Evolutionary conservation across 1,140 invertebrate species (phyloP), one percentile per base, ranked within the genome.

Genomic region (Drosophila bipectinata): DNA sequence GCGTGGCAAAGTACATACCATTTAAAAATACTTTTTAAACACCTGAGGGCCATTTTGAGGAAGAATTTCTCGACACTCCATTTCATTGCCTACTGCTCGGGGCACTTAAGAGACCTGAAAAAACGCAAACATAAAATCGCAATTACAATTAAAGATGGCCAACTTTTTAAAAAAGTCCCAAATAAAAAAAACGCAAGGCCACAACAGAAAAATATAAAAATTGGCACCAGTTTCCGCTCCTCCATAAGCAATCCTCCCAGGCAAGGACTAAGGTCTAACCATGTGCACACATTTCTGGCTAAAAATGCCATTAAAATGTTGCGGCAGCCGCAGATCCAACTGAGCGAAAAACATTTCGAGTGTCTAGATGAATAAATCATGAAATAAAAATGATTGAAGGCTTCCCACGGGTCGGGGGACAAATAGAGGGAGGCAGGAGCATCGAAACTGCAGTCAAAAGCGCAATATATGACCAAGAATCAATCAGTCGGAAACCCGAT

Each of bases 351-450:
- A 73, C 64, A 67, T 71, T 85, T 66, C 68, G 64, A 76, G 66
- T 82, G 79, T 76, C 69, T 61, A 57, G 56, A 71, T 87, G 69
- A 87, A 85, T 85, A 85, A 87, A 78, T 87, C 61, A 87, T 85
- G 78, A 68, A 82, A 87, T 76, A 81, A 82, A 87, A 87, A 82
- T 85, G 82, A 85, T 82, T 87, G 82, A 85, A 62, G 78, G 78
- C 32, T 39, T 69, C 55, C 15, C 55, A 55, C 14, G 8, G 14
- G 14, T 41, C 32, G 21, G 14, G 41, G 18, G 49, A 34, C 28
- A 21, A 15, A 6, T 9, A 14, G 41, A 9, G 41, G 7, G 15
- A 15, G 21, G 9, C 12, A 6, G 9, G 18, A 0, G n/a, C 14
- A 18, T 18, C 14, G 44, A 37, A 64, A 48, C 18, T 69, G 66